phyloP scores from a whole-genome alignment of 53 echinoderm and acorn worm species.

The Holothuria leucospilota region DNA sequence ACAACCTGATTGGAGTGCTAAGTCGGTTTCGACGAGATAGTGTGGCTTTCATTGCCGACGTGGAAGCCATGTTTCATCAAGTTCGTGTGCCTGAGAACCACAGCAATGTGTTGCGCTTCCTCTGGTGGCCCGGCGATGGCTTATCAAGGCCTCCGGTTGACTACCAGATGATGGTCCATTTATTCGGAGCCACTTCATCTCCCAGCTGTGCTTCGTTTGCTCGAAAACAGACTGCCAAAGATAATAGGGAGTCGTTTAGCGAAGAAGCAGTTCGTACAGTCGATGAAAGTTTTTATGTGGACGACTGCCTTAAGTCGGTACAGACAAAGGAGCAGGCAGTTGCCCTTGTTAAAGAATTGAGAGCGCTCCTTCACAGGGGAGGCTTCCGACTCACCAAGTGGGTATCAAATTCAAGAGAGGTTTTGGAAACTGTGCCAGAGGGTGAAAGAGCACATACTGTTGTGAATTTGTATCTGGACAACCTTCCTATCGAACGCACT shows the following conservation, averaged over 20 bases:
- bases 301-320: constrained; percentile 71
- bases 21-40: constrained; percentile 54
- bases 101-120: constrained; percentile 56
- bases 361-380: constrained; percentile 36
- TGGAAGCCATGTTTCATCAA: constrained; percentile 58
- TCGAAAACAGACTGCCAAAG: constrained; percentile 40
- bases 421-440: constrained; percentile 33
- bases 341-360: constrained; percentile 23
- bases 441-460: constrained; percentile 60
- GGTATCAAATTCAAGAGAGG: constrained; percentile 58
- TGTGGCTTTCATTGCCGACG: constrained; percentile 50
- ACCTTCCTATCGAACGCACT: constrained; percentile 65
- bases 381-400: constrained; percentile 73
- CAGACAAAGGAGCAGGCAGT: constrained; percentile 25
- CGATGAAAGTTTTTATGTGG: constrained; percentile 65
- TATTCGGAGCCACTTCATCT: constrained; percentile 35
- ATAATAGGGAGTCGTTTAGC: too few relatives aligned
- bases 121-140: constrained; percentile 55
- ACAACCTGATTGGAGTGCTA: constrained; percentile 57
- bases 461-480: constrained; percentile 23
- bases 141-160: background rate
- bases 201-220: constrained; percentile 44
- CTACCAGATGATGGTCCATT: constrained; percentile 48
- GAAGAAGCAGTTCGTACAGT: constrained; percentile 10
- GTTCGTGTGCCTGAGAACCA: constrained; percentile 34